These are phyloP conservation scores for Sclerurus mexicanus DNA, from an alignment of 2,113 vertebrate species.

Conservation along the genomic window DNA sequence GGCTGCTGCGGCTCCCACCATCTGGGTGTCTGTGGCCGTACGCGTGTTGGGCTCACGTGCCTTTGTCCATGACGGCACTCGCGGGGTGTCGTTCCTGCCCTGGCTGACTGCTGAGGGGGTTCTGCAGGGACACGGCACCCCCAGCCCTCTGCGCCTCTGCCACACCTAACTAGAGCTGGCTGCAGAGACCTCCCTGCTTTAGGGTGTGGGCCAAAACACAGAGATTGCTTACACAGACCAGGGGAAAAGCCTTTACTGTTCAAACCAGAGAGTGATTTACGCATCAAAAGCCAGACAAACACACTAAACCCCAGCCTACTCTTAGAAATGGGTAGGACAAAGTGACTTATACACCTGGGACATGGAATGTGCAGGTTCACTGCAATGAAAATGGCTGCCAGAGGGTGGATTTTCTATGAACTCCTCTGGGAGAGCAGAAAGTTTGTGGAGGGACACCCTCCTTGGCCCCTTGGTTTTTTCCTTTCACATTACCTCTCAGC, in stretches of 20 bases:
- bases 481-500: neutral
- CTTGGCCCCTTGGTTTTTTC: fast-evolving
- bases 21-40: neutral
- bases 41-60: fast-evolving
- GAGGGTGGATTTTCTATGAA: neutral
- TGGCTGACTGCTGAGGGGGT: neutral
- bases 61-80: neutral
- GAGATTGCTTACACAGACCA: fast-evolving
- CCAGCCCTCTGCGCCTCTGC: neutral
- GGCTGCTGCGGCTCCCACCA: neutral
- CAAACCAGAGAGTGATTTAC: neutral
- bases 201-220: neutral
- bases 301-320: neutral
- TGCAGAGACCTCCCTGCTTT: neutral
- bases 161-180: neutral
- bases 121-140: fast-evolving
- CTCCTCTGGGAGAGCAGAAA: neutral
- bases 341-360: neutral
- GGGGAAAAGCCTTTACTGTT: neutral
- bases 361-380: neutral
- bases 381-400: neutral
- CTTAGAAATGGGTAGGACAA: neutral
- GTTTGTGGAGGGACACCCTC: neutral
- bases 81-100: fast-evolving
- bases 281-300: neutral